Conservation (phyloP, 2,113 vertebrate species). For the Rhinichthys klamathensis region DNA sequence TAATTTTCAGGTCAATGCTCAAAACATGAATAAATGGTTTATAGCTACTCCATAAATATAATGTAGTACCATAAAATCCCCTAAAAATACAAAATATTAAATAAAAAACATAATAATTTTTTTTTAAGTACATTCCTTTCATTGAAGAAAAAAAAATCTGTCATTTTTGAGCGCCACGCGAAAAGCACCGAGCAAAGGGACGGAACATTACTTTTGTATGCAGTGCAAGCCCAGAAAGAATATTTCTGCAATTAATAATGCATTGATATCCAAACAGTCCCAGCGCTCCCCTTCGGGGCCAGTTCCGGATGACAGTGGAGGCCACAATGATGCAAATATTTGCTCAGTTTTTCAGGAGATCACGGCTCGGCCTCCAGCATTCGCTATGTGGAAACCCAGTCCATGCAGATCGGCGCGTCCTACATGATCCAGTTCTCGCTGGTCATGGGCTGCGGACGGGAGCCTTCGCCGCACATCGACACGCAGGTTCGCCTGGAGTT, state of each 20-base stretch:
- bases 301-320: neutral
- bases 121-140: too few species aligned
- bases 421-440: conserved; percentile 97
- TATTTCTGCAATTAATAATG: conserved; percentile 5
- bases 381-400: conserved; percentile 98
- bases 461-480: conserved; percentile 91
- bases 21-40: too few species aligned
- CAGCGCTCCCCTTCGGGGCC: neutral
- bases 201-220: neutral
- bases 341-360: conserved; percentile 80
- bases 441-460: conserved; percentile 93
- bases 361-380: conserved; percentile 90
- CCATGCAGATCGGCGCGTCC: conserved; percentile 96
- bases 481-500: conserved; percentile 97
- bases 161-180: too few species aligned
- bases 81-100: too few species aligned
- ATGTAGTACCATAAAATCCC: too few species aligned
- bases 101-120: too few species aligned
- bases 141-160: too few species aligned
- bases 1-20: too few species aligned
- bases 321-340: neutral
- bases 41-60: too few species aligned
- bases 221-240: neutral
- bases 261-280: neutral
- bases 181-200: neutral